Base-by-base conservation (phyloP, 2,888 invertebrate species). In the Idaea biselata region DNA sequence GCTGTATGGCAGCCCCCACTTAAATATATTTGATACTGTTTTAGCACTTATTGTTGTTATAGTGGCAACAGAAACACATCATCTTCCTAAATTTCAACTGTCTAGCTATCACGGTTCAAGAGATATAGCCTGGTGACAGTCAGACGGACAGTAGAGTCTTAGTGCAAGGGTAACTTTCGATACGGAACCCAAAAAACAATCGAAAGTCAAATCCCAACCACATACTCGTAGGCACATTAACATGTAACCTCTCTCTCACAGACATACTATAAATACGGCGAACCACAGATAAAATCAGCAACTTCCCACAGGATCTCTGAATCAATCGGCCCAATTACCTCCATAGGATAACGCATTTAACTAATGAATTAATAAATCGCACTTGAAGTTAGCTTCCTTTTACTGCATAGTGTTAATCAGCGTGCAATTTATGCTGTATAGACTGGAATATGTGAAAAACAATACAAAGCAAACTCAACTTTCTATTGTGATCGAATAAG, bases 311-410 rank as follows among this genome's bases (percentile, higher is more conserved):
- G 75, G 73, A 78, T 76, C 76, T 73, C 77, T 81, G 82, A 82
- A 81, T 82, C 83, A 82, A 84, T 82, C 81, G 74, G 65, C 67
- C 83, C 85, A 86, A 89, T 89, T 88, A 88, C 83, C 74, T 76
- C 72, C 71, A 73, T 69, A 75, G 77, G 77, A 75, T 83, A 83
- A 81, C 80, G 81, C 74, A 74, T 84, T 87, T 86, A 84, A 82
- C 84, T 89, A 91, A 91, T 89, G 87, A 91, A 88, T 86, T 82
- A 80, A 90, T 91, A 91, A 91, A 91, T 91, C 81, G 77, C 73
- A 77, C 80, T 79, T 78, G 74, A 82, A 80, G 58, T 72, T 73
- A 72, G 73, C 77, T 83, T 86, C 85, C 71, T 68, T 69, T 80
- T 78, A 77, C 71, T 73, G 77, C 89, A 88, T 88, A 88, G 86